Evolutionary conservation across 1,140 invertebrate genomes (phyloP), one percentile per base, ranked within the genome.

Genomic region (Ganaspis sp.): DNA sequence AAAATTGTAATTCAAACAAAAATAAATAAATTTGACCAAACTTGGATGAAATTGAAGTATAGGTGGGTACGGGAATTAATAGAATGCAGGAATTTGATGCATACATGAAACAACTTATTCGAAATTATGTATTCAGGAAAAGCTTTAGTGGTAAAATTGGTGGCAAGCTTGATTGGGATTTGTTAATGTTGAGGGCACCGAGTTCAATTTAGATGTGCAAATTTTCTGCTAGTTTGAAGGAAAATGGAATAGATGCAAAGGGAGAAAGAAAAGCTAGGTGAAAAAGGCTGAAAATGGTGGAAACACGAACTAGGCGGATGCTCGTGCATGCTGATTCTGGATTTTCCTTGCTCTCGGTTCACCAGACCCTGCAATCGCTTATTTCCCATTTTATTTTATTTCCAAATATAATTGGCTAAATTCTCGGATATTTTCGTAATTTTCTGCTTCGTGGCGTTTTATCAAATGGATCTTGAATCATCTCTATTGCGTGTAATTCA

Each of bases 291-390:
- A 75, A 71, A 73, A 81, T 77, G 79, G 73, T 64, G 74, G 79
- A 71, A 84, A 85, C 84, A 85, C 80, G 82, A 82, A 84, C 81
- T 82, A 80, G 84, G 84, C 79, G 84, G 84, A 72, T 73, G 75
- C 34, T 49, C 72, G 38, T 75, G 83, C 79, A 85, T 85, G 83
- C 81, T 85, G 83, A 85, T 85, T 79, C 83, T 78, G 83, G 80
- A 84, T 84, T 82, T 85, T 80, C 82, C 75, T 74, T 80, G 80
- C 53, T 80, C 74, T 78, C 74, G 77, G 80, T 80, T 80, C 83
- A 80, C 84, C 80, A 80, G 12, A 78, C 74, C 76, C 71, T 73
- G 74, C 82, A 78, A 80, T 77, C 80, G 77, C 84, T 84, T 82
- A 80, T 84, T 82, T 76, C 75, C 23, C 72, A 64, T 73, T 84